phyloP scores from a whole-genome alignment of 2,888 invertebrate species.

The Brachyopa scutellaris region DNA sequence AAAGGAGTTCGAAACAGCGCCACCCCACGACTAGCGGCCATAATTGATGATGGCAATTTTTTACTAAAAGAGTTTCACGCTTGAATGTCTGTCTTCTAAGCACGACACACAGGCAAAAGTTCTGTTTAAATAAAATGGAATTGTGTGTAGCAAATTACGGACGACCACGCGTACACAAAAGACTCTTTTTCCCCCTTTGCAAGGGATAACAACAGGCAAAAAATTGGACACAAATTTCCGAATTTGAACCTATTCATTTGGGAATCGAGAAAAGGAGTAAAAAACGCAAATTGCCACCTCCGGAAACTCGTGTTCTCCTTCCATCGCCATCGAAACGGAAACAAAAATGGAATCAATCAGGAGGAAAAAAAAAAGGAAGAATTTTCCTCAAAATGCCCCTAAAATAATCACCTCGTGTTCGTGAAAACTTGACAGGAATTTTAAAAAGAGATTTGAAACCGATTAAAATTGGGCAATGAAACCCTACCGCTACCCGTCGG shows the following conservation, averaged over 20 bases:
- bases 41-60: conserved; percentile 64
- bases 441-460: conserved; percentile 45
- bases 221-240: conserved; percentile 42
- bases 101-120: conserved; percentile 23
- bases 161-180: conserved; percentile 34
- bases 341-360: conserved; percentile 38
- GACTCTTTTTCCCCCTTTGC: conserved; percentile 10
- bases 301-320: conserved; percentile 54
- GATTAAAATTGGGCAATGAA: conserved; percentile 43
- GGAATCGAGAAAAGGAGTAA: conserved; percentile 13
- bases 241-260: conserved; percentile 49
- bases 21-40: conserved; percentile 29
- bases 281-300: conserved; percentile 53
- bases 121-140: conserved; percentile 20
- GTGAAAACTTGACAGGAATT: conserved; percentile 45
- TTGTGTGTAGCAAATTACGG: conserved; percentile 31
- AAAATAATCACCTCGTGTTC: conserved; percentile 31
- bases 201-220: conserved; percentile 6
- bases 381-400: neutral
- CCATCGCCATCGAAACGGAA: conserved; percentile 21
- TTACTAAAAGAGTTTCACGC: conserved; percentile 60
- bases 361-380: neutral
- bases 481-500: conserved; percentile 10
- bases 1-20: conserved; percentile 21
- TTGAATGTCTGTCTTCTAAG: conserved; percentile 35